Evolutionary conservation across 2,888 invertebrate genomes (phyloP), one percentile per base, ranked within the genome.

Genomic region (Dryobota labecula): DNA sequence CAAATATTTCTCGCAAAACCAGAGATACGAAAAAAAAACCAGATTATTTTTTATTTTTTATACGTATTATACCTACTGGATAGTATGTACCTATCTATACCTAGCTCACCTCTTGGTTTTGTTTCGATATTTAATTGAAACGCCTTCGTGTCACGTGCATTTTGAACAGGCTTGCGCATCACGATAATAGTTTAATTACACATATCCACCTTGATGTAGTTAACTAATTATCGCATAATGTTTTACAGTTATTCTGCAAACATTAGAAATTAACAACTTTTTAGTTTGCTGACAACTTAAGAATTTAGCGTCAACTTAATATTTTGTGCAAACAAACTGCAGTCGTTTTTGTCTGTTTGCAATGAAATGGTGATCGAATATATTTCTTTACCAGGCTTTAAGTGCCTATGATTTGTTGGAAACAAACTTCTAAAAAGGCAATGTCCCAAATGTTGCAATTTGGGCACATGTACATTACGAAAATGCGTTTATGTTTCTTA

Each of bases 381-480:
- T 56, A 4, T 61, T 45, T 67, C 2, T 45, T 33, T 43, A 20
- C 15, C 33, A 47, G 30, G 53, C 13, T 67, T 53, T 66, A n/a
- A 51, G 62, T 70, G 73, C 70, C 41, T 75, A 65, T 54, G 62
- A 75, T 67, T 77, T 70, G 43, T 68, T 45, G 27, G 38, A 56
- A 56, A 58, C 47, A 30, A n/a, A n/a, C n/a, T n/a, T n/a, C n/a
- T n/a, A 70, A 69, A 72, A 82, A 72, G 56, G 30, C 63, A 56
- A 61, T 83, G 85, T 80, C 73, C 82, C 36, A 82, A 84, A 87
- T 87, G 82, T 84, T 84, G 83, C 83, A 86, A 86, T 83, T 82
- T 83, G 57, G 70, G 62, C 72, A 81, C 75, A 82, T 79, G 65
- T 73, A 77, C 68, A 85, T 88, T 84, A 84, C 84, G 87, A 87